These are phyloP conservation scores for Trachymyrmex cornetzi DNA, from an alignment of 1,140 invertebrate species.

Conservation along the genomic window DNA sequence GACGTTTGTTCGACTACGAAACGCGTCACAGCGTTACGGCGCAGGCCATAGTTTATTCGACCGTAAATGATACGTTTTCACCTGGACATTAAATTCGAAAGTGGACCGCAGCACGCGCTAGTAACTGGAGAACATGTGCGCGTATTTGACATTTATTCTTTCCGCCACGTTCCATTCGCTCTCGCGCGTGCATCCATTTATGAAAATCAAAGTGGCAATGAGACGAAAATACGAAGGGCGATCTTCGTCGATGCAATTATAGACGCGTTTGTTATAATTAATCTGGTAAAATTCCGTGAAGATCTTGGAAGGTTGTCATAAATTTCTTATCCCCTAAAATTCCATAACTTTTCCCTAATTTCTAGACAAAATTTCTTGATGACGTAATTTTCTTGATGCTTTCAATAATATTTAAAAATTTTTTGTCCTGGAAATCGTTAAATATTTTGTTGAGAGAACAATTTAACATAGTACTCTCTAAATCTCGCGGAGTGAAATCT, in stretches of 20 bases:
- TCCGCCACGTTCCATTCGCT: not conserved
- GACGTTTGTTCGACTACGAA: slow-evolving; percentile 32
- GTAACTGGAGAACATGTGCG: not conserved
- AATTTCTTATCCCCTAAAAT: too few relatives aligned
- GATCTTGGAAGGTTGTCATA: too few relatives aligned
- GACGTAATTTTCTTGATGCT: too few relatives aligned
- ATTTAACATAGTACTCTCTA: too few relatives aligned
- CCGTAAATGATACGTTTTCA: slow-evolving; percentile 47
- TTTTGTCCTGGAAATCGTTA: too few relatives aligned
- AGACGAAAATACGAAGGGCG: not conserved
- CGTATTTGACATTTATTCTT: slow-evolving; percentile 12
- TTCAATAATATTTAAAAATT: too few relatives aligned
- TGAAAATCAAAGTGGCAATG: slow-evolving; percentile 6
- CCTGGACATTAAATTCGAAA: slow-evolving; percentile 46
- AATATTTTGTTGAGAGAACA: too few relatives aligned
- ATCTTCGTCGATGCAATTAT: not conserved
- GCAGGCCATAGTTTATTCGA: slow-evolving; percentile 7
- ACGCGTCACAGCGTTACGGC: not conserved
- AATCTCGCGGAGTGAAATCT: too few relatives aligned
- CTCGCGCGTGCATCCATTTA: not conserved
- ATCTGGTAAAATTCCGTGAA: not conserved
- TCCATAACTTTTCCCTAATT: too few relatives aligned
- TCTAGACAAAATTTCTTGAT: too few relatives aligned
- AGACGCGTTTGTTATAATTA: not conserved
- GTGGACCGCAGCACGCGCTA: not conserved